A percentile compares a stretch with the other conserved stretches of the same genome.
Conservation (phyloP, 2,797 vertebrate genomes). For the Ambastaia sidthimunki region DNA sequence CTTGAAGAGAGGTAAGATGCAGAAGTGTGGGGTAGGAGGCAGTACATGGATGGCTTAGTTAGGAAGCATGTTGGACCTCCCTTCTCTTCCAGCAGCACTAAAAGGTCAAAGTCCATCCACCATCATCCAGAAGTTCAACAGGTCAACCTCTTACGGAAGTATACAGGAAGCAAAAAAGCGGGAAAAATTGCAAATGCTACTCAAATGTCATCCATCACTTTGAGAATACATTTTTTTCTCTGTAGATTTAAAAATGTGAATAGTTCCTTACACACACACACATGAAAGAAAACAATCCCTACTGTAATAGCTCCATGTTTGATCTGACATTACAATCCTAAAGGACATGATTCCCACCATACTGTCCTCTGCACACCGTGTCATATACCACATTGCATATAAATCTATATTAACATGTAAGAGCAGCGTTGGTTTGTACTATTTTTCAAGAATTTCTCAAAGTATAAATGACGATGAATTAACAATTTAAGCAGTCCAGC, state of each 20-base stretch:
- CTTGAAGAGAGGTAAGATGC: slow-evolving; percentile 73
- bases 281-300: slow-evolving; percentile 66
- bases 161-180: slow-evolving; percentile 64
- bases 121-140: slow-evolving; percentile 57
- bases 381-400: slow-evolving; percentile 68
- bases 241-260: slow-evolving; percentile 75
- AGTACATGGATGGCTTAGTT: slow-evolving; percentile 73
- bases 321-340: slow-evolving; percentile 63
- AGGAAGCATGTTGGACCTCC: slow-evolving; percentile 78
- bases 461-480: slow-evolving; percentile 65
- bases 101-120: slow-evolving; percentile 65
- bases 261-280: slow-evolving; percentile 73
- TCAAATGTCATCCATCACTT: slow-evolving; percentile 70
- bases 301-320: slow-evolving; percentile 62
- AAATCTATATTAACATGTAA: slow-evolving; percentile 68
- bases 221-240: slow-evolving; percentile 70
- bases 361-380: slow-evolving; percentile 54
- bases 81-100: slow-evolving; percentile 68
- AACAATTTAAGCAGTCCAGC: slow-evolving; percentile 70
- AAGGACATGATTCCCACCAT: slow-evolving; percentile 62
- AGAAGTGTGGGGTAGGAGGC: slow-evolving; percentile 66
- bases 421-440: slow-evolving; percentile 77
- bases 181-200: slow-evolving; percentile 66
- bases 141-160: slow-evolving; percentile 59
- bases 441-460: slow-evolving; percentile 59